Percentiles rank a stretch among this genome's conserved stretches.
These are phyloP conservation scores for Acanthochromis polyacanthus DNA, from an alignment of 2,113 vertebrate species.

Conservation along the genomic window DNA sequence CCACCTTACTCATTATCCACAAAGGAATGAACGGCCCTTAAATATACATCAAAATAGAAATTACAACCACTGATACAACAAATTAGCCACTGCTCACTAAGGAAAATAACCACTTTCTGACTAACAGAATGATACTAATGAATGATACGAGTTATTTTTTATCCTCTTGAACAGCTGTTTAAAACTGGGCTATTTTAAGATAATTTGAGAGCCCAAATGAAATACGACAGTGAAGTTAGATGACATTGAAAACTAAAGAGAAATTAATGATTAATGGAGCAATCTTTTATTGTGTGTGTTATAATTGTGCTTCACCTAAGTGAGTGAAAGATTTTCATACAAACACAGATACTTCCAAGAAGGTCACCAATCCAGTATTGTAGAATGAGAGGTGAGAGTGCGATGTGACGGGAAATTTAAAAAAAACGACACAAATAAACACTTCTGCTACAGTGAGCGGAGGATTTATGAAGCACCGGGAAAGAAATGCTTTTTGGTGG, in stretches of 20 bases:
- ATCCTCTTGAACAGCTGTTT: too few species aligned
- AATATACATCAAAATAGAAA: not conserved
- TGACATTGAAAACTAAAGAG: not conserved
- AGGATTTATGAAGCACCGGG: constrained; percentile 10
- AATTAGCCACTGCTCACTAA: not conserved
- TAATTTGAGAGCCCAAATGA: constrained; percentile 2
- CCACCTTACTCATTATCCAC: constrained; percentile 16
- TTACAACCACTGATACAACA: not conserved
- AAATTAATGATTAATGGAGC: not conserved
- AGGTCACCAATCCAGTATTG: not conserved
- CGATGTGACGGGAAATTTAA: not conserved
- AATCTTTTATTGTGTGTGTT: constrained; percentile 1
- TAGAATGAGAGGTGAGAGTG: not conserved
- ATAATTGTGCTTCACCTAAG: constrained; percentile 38
- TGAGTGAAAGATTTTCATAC: constrained; percentile 43
- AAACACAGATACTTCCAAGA: constrained; percentile 18
- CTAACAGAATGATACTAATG: not conserved
- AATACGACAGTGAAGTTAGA: constrained; percentile 3
- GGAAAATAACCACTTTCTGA: constrained; percentile 4
- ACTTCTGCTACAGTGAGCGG: not conserved
- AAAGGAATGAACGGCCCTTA: constrained; percentile 4
- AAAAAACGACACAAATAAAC: constrained; percentile 26
- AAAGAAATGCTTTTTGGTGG: constrained; percentile 21
- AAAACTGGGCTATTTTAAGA: not conserved
- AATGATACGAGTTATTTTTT: not conserved